Conservation (phyloP, 2,888 invertebrate species). For the Agonopterix alstromeriana region DNA sequence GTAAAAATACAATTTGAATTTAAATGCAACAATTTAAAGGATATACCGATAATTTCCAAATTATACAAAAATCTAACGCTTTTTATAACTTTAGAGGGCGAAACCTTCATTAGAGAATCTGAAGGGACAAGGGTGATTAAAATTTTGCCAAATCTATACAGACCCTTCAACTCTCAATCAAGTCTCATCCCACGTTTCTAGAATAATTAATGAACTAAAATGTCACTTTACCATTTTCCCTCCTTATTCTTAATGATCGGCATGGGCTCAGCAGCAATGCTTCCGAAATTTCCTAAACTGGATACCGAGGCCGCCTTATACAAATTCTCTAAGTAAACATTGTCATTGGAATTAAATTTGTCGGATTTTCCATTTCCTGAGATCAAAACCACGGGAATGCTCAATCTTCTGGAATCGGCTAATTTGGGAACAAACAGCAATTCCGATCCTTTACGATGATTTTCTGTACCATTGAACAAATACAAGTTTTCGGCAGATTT, state of each 20-base stretch:
- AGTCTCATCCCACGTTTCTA: no score
- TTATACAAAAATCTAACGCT: no score
- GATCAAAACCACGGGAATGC: constrained; percentile 63
- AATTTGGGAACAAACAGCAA: constrained; percentile 55
- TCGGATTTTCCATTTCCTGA: constrained; percentile 39
- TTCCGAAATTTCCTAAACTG: constrained; percentile 65
- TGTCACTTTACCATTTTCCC: constrained; percentile 60
- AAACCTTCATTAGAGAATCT: no score
- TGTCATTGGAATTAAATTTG: constrained; percentile 63
- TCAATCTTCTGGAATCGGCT: constrained; percentile 50
- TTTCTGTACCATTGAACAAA: constrained; percentile 32
- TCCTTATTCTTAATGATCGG: constrained; percentile 68
- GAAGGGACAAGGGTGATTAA: no score
- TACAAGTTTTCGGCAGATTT: constrained; percentile 61
- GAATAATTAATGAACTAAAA: constrained; percentile 2
- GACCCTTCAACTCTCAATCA: no score
- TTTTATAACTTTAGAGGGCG: no score
- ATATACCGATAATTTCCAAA: no score
- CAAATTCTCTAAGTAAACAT: constrained; percentile 61
- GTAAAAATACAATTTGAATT: no score
- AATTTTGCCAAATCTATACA: no score
- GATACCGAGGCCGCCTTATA: constrained; percentile 66
- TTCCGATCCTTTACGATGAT: constrained; percentile 37
- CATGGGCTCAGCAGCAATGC: constrained; percentile 59
- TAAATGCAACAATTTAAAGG: no score